Percentiles rank a stretch among this genome's conserved stretches.
Evolutionary conservation across 2,888 invertebrate genomes (phyloP).

Genomic region (Heptascelio sp.): DNA sequence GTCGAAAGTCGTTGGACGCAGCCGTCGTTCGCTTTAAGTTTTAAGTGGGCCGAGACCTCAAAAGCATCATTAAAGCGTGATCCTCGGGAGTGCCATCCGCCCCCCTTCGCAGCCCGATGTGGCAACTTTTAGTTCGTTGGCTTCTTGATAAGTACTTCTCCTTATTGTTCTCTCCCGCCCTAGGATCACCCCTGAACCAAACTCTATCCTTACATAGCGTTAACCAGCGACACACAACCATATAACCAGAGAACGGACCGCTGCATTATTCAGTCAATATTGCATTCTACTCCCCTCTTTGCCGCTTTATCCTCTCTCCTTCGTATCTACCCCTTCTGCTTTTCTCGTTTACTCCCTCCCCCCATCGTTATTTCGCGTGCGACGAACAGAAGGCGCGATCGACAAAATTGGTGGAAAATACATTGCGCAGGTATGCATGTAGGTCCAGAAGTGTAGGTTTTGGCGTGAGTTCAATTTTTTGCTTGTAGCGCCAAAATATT

Average conservation of each 20-base stretch:
- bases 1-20: slow-evolving; percentile 72
- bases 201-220: slow-evolving; percentile 29
- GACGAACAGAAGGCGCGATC: slow-evolving; percentile 67
- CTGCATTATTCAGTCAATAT: slow-evolving; percentile 81
- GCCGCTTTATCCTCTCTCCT: slow-evolving; percentile 42
- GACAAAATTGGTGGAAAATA: slow-evolving; percentile 73
- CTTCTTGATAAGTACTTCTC: slow-evolving; percentile 63
- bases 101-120: slow-evolving; percentile 50
- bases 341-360: slow-evolving; percentile 49
- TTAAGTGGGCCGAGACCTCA: slow-evolving; percentile 72
- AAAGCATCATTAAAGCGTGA: slow-evolving; percentile 71
- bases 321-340: slow-evolving; percentile 40
- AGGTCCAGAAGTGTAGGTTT: slow-evolving; percentile 61
- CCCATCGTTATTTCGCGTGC: slow-evolving; percentile 42
- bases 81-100: slow-evolving; percentile 65
- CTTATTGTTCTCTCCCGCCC: slow-evolving; percentile 63
- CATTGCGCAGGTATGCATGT: slow-evolving; percentile 71
- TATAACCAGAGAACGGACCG: no score
- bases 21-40: slow-evolving; percentile 73
- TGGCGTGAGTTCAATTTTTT: slow-evolving; percentile 72
- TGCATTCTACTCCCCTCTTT: slow-evolving; percentile 70
- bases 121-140: slow-evolving; percentile 65
- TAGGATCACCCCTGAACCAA: slow-evolving; percentile 38
- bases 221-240: slow-evolving; percentile 36
- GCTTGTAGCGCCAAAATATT: slow-evolving; percentile 72